Base-by-base conservation (phyloP, 2,797 vertebrate genomes). In the Brachymystax lenok region DNA sequence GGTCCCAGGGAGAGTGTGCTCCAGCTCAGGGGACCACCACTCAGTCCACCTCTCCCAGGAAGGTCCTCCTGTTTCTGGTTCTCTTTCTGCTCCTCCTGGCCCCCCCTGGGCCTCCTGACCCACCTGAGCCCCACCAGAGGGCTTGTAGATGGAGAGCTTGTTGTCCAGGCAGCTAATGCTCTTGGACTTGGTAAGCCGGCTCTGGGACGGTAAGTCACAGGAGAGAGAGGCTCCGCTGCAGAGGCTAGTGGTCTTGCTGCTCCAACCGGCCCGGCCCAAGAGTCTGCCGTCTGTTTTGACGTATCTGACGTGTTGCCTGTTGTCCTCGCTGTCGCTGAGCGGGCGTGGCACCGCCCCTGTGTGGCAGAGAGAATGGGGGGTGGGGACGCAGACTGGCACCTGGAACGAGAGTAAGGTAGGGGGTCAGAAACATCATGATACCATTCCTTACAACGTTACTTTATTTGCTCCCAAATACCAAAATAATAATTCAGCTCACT, bases 151-250 rank as follows among this genome's bases (percentile, higher is more conserved):
- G 0, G 95, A 95, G 33, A 96, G 91, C 85, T 94, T 95, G 88
- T 96, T 96, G 79, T 98, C 97, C 92, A 97, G 90, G 86, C 95
- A 96, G 0, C 95, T 92, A 82, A 98, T 95, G 14, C 96, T 97
- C 90, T 94, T 83, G n/a, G 96, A 93, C 90, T 98, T 97, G 78
- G 94, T 92, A 69, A 96, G 92, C 69, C 90, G 92, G 76, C 87
- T 88, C 0, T 91, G 91, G 50, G 90, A 86, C 46, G 95, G 94
- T 0, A 90, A 80, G 79, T 95, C 94, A 0, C 90, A 86, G 0
- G 91, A 80, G 68, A 91, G 92, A 0, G 91, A 90, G n/a, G 92
- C 90, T 63, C 93, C 88, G 54, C 94, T 92, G 61, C 76, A 88
- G 72, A 95, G 88, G 0, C 88, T 90, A 17, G 94, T 80, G 0